These are phyloP conservation scores for Drosophila nr. medialis DNA, from an alignment of 2,888 invertebrate species.

Conservation along the genomic window DNA sequence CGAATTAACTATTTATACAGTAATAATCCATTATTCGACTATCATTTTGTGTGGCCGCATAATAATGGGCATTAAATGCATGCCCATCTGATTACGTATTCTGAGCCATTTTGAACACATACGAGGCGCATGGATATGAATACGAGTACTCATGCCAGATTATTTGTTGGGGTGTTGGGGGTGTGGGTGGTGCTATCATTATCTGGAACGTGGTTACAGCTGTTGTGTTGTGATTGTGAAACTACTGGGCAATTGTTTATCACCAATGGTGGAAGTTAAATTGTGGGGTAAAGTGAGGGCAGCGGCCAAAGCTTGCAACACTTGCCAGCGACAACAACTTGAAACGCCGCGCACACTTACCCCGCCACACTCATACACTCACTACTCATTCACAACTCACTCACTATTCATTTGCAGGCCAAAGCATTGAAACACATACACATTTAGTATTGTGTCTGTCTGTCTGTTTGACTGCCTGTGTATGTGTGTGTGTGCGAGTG, in stretches of 20 bases:
- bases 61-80: constrained; percentile 27
- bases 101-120: constrained; percentile 6
- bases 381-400: constrained; percentile 59
- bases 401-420: constrained; percentile 77
- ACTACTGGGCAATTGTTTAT: constrained; percentile 29
- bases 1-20: constrained; percentile 15
- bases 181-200: constrained; percentile 9
- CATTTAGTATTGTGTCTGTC: constrained; percentile 27
- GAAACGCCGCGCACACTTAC: constrained; percentile 42
- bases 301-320: constrained; percentile 27
- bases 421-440: constrained; percentile 25
- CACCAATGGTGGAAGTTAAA: constrained; percentile 15
- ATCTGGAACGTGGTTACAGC: constrained; percentile 14
- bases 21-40: constrained; percentile 15
- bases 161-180: background rate
- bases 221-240: constrained; percentile 35
- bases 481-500: constrained; percentile 17
- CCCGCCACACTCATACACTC: constrained; percentile 8
- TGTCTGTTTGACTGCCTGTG: constrained; percentile 32
- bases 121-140: background rate
- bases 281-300: background rate
- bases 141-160: constrained; percentile 5
- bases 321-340: constrained; percentile 57
- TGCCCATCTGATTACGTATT: constrained; percentile 28
- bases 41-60: constrained; percentile 6